Evolutionary conservation across 2,888 invertebrate species (phyloP), one percentile per base, ranked within the genome.

Genomic region (Metallyticus violacea): DNA sequence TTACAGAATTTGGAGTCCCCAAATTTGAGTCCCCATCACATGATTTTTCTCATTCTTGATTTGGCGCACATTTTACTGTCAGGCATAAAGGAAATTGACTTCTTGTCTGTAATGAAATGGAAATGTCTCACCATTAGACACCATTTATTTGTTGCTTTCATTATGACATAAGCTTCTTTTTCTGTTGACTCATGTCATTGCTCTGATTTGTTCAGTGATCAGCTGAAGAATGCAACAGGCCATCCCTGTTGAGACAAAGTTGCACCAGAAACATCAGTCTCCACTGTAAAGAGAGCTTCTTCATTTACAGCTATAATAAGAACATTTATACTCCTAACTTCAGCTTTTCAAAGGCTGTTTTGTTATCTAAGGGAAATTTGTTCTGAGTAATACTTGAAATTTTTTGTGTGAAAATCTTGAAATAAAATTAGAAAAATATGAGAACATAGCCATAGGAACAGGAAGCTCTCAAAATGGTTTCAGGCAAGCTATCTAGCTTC

Each of bases 211-310:
- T 3, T 29, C 0, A 4, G 85, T n/a, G 6, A 6, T 5, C 28
- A 22, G 22, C 27, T 78, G 30, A 78, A 79, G 85, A 85, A 85
- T 27, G 30, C 88, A 27, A 88, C 83, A 1, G 88, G 87, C 5
- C 86, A 83, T 9, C 87, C 88, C 7, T 26, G 26, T 86, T 88
- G 88, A 6, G 87, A 85, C n/a, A 88, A 85, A 7, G 87, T 86
- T 26, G 86, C 87, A 7, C 78, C 85, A 6, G 86, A 77, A 15
- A 87, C 87, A 85, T 88, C 88, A 25, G 81, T 87, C 26, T 88
- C 88, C 2, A 88, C 88, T 1, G 22, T 85, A 26, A 87, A 28
- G 6, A 79, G 9, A 26, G n/a, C 30, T 7, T 87, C 76, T 28
- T 76, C 79, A 40, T 79, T 25, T 0, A 87, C 15, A 26, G 83